Base-by-base conservation (phyloP, 2,113 vertebrate species). In the Grus americana region DNA sequence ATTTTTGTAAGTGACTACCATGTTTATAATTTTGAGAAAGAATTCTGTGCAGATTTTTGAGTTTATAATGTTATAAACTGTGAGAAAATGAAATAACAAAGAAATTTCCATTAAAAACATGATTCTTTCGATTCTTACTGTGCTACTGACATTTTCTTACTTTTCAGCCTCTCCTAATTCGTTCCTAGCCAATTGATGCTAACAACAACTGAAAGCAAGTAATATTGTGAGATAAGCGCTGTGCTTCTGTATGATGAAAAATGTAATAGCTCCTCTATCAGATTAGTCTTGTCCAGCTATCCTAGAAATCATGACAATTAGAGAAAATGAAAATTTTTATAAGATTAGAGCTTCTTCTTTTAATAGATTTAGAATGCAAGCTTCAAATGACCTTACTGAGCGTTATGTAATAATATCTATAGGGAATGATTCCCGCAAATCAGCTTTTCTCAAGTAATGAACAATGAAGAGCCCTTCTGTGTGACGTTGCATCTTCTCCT, bases 371-470 rank as follows among this genome's bases (percentile, higher is more conserved):
- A 66, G 74, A 76, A 66, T 66, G 81, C 36, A 79, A 62, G 58
- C 91, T 97, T 87, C 50, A 88, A 92, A 82, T 92, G 66, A 95
- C 89, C 74, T 93, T 76, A 90, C 50, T 63, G 42, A 79, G 59
- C 68, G 59, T 95, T 85, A 97, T 66, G 29, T 83, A 97, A 92
- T 78, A 90, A 86, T 71, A 90, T 55, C 67, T 92, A 86, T 67
- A 59, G 92, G 79, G 86, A 93, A 95, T 54, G 70, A 94, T 80
- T 92, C 63, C 59, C 15, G 4, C 79, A 96, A 90, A 96, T 88
- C 95, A 96, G 75, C 79, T 96, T 96, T 96, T 90, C 71, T 88
- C 62, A 76, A 86, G 79, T 80, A 88, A 79, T 22, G 55, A 90
- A 52, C 78, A 72, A 66, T 36, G 66, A 93, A 72, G n/a, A 94